phyloP scores from a whole-genome alignment of 2,113 vertebrate species.

The Ellobius talpinus region DNA sequence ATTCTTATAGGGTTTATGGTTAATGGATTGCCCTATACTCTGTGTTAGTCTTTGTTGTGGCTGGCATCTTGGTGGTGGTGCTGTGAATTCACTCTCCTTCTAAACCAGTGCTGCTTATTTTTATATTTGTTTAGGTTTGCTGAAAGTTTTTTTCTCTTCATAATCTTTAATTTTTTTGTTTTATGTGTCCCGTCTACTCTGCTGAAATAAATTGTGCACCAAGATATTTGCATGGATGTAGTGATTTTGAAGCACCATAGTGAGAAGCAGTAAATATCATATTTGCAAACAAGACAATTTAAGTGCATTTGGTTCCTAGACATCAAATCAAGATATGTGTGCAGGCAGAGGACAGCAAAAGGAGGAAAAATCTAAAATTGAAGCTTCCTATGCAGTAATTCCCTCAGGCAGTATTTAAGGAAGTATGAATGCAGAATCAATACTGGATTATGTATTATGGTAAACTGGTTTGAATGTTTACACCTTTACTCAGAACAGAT shows the following conservation, averaged over 20 bases:
- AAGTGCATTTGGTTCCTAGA: conserved; percentile 29
- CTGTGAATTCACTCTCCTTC: conserved; percentile 45
- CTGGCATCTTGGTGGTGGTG: conserved; percentile 73
- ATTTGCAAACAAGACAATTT: conserved; percentile 51
- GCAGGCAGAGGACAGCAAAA: conserved; percentile 3
- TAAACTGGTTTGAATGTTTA: conserved; percentile 58
- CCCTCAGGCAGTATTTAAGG: conserved; percentile 57
- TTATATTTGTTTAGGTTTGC: conserved; percentile 57
- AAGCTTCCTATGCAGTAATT: conserved; percentile 42
- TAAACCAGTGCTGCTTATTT: conserved; percentile 29
- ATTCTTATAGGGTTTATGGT: conserved; percentile 54
- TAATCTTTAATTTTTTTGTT: conserved; percentile 39
- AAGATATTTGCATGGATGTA: conserved; percentile 58
- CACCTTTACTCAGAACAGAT: conserved; percentile 51
- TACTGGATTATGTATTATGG: conserved; percentile 52
- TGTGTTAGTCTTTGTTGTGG: conserved; percentile 80
- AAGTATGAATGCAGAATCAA: conserved; percentile 30
- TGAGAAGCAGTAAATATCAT: conserved; percentile 47
- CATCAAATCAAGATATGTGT: conserved; percentile 43
- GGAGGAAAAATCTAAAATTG: conserved; percentile 49
- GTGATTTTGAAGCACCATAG: conserved; percentile 57
- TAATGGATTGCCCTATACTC: conserved; percentile 69
- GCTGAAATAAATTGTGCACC: conserved; percentile 42
- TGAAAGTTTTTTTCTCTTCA: conserved; percentile 39
- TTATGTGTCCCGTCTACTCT: conserved; percentile 25